Evolutionary conservation across 2,113 vertebrate species (phyloP).

Genomic region (Anolis carolinensis): DNA sequence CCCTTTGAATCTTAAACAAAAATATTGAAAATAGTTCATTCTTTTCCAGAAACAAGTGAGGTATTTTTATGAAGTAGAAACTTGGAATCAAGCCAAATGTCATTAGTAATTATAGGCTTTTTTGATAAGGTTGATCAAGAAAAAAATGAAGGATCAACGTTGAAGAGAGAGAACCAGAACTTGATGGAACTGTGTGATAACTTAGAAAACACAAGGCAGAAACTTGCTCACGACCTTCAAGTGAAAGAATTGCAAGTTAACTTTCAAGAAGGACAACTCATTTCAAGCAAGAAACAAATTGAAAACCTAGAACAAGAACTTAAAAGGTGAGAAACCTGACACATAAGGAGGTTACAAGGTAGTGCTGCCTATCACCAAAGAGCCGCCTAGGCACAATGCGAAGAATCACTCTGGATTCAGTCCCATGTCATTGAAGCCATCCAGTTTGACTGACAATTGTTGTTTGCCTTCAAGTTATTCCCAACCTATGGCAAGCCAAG

Average conservation of each 20-base stretch:
- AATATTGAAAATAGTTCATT: background rate
- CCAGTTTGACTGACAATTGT: background rate
- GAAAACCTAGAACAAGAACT: conserved; percentile 90
- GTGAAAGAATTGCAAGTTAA: conserved; percentile 89
- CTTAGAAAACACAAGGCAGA: conserved; percentile 88
- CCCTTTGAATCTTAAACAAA: background rate
- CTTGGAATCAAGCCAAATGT: background rate
- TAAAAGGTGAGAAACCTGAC: conserved; percentile 79
- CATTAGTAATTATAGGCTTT: background rate
- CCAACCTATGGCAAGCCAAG: too few species aligned
- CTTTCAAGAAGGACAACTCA: conserved; percentile 89
- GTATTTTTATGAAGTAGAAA: background rate
- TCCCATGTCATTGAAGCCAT: background rate
- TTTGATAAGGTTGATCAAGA: conserved; percentile 86
- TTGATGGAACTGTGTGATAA: conserved; percentile 88
- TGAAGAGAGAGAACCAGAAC: conserved; percentile 91
- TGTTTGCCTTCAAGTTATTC: too few species aligned
- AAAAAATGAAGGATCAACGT: conserved; percentile 80
- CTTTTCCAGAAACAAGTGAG: background rate
- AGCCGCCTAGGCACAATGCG: background rate
- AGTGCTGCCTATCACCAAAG: background rate
- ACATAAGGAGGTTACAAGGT: background rate
- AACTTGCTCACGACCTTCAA: conserved; percentile 85
- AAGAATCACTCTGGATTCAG: background rate
- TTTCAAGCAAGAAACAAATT: conserved; percentile 83